Evolutionary conservation across 2,113 vertebrate genomes (phyloP).

Genomic region (Albula glossodonta): DNA sequence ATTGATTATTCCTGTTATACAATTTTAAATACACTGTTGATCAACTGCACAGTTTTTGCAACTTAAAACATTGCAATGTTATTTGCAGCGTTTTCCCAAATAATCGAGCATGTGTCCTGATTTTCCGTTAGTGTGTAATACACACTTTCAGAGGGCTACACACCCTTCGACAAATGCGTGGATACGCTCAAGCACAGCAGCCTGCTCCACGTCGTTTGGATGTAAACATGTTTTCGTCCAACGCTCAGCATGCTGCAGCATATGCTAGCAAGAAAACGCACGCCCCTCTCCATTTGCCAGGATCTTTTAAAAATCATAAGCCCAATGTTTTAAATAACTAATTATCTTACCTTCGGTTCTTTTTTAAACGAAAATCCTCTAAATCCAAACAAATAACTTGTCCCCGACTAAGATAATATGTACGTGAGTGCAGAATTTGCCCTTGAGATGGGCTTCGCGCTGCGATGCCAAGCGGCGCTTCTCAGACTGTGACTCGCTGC

Average conservation of each 20-base stretch:
- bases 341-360: conserved; percentile 43
- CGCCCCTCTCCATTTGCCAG: conserved; percentile 10
- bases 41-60: neutral
- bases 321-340: neutral
- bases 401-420: conserved; percentile 18
- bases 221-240: conserved; percentile 70
- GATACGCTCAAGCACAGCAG: conserved; percentile 37
- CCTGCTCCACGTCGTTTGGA: conserved; percentile 34
- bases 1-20: neutral
- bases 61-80: neutral
- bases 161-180: conserved; percentile 21
- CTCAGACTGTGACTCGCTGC: conserved; percentile 52
- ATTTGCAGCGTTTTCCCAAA: neutral
- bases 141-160: neutral
- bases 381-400: conserved; percentile 12
- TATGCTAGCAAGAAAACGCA: conserved; percentile 35
- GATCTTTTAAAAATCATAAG: neutral
- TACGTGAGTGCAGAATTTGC: conserved; percentile 33
- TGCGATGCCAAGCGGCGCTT: conserved; percentile 52
- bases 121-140: neutral
- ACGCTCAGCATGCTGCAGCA: conserved; percentile 48
- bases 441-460: conserved; percentile 58
- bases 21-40: neutral
- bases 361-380: conserved; percentile 21
- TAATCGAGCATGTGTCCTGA: neutral